Conservation (phyloP, 2,888 invertebrate species). For the Linyphia triangularis region DNA sequence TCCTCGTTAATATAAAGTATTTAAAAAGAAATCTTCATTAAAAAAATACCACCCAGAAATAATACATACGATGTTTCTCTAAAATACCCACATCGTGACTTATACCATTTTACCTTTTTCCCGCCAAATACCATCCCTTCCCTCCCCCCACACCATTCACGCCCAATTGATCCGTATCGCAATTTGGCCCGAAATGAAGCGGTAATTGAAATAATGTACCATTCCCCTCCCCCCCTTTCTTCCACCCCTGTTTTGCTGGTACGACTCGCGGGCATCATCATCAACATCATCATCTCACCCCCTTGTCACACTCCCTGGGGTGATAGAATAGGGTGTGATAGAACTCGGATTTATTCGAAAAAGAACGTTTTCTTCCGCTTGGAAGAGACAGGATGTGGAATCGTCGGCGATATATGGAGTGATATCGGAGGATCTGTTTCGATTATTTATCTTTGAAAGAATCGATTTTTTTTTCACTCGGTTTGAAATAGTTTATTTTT, state of each 20-base stretch:
- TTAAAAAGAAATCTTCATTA: no score
- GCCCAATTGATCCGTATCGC: slow-evolving; percentile 76
- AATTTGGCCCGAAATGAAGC: slow-evolving; percentile 75
- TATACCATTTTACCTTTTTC: no score
- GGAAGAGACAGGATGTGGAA: neutral
- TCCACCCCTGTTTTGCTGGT: neutral
- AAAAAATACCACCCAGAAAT: no score
- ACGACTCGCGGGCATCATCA: slow-evolving; percentile 42
- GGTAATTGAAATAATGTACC: slow-evolving; percentile 76
- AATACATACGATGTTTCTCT: no score
- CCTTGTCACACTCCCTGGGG: neutral
- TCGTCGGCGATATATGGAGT: slow-evolving; percentile 28
- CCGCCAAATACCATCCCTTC: neutral
- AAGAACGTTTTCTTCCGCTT: slow-evolving; percentile 28
- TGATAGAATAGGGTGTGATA: neutral
- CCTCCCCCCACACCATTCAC: slow-evolving; percentile 46
- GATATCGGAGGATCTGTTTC: no score
- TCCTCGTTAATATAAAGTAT: no score
- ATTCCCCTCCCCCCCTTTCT: slow-evolving; percentile 57
- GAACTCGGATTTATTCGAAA: neutral
- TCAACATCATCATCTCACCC: slow-evolving; percentile 1
- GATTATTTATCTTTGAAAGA: no score
- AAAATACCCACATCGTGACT: no score
- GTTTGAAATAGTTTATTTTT: no score
- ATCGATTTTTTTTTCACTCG: no score